Evolutionary conservation across 2,113 vertebrate species (phyloP).

Genomic region (Brachypteracias leptosomus): DNA sequence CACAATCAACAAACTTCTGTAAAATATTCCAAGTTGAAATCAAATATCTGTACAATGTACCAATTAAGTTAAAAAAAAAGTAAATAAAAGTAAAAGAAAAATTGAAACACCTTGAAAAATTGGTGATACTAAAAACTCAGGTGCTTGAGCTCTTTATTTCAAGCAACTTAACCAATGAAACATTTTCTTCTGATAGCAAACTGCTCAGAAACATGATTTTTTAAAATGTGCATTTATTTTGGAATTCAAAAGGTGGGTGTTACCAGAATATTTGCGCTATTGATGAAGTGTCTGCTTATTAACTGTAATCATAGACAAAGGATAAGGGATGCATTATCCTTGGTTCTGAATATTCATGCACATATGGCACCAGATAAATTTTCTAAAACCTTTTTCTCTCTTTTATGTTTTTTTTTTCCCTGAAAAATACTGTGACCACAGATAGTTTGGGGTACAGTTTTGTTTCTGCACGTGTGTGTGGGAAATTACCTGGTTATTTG

Average conservation of each 20-base stretch:
- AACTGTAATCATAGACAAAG: not conserved
- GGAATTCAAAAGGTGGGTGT: not conserved
- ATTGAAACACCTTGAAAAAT: not conserved
- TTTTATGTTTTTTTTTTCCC: not conserved
- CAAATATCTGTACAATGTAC: not conserved
- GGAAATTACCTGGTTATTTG: not conserved
- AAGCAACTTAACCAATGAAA: not conserved
- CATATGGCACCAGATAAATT: not conserved
- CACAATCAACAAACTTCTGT: not conserved
- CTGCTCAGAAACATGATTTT: not conserved
- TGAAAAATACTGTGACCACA: not conserved
- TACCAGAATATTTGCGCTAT: not conserved
- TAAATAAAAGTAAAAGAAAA: not conserved
- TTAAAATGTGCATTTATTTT: not conserved
- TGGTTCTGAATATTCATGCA: not conserved
- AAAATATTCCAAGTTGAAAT: not conserved
- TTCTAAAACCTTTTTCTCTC: not conserved
- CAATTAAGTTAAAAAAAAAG: not conserved
- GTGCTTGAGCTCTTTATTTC: not conserved
- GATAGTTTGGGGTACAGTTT: not conserved
- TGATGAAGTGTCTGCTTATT: not conserved
- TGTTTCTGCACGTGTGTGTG: not conserved
- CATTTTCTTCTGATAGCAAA: not conserved
- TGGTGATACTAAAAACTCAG: not conserved
- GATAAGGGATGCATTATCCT: not conserved